phyloP scores from a whole-genome alignment of 2,888 invertebrate species.

The Pollenia griseotomentosa region DNA sequence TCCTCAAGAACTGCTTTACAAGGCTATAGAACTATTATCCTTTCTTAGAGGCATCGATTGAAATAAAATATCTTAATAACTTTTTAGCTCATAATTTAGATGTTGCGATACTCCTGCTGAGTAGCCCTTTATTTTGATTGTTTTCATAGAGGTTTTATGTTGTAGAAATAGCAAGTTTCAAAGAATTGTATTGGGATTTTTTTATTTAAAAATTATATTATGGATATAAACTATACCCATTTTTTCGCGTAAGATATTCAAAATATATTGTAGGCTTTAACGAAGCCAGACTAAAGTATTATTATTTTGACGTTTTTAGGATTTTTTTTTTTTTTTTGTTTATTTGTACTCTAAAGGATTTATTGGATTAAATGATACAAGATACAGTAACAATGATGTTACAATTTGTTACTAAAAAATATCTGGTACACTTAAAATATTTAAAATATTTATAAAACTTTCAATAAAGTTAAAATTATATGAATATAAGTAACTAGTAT shows the following conservation, averaged over 20 bases:
- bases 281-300: background rate
- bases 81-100: too few species aligned
- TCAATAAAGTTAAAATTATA: too few species aligned
- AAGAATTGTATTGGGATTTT: background rate
- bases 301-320: background rate
- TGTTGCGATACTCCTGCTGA: background rate
- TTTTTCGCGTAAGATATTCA: slow-evolving; percentile 7
- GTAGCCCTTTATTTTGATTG: background rate
- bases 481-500: too few species aligned
- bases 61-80: too few species aligned
- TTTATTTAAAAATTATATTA: background rate
- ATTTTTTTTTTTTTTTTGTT: slow-evolving; percentile 7
- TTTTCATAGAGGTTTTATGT: background rate
- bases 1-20: too few species aligned
- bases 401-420: slow-evolving; percentile 30
- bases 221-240: background rate
- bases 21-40: too few species aligned
- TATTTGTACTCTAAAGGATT: slow-evolving; percentile 30
- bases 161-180: background rate
- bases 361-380: slow-evolving; percentile 28
- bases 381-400: slow-evolving; percentile 32
- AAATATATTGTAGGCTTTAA: slow-evolving; percentile 24
- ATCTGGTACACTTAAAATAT: slow-evolving; percentile 7
- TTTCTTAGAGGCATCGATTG: too few species aligned
- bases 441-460: background rate